Evolutionary conservation across 2,888 invertebrate genomes (phyloP).

Genomic region (Euspilapteryx auroguttella): DNA sequence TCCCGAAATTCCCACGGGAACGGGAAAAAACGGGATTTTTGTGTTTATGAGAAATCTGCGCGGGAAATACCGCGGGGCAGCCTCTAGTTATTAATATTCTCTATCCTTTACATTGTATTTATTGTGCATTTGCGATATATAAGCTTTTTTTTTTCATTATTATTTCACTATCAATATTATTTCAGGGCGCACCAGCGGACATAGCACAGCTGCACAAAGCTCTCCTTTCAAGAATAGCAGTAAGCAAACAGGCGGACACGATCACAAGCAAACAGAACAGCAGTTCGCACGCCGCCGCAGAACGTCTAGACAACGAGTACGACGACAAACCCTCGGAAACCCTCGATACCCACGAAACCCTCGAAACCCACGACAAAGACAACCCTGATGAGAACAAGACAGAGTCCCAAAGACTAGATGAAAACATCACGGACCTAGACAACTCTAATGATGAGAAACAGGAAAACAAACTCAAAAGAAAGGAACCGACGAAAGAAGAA

Average conservation of each 20-base stretch:
- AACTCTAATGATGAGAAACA: slow-evolving; percentile 19
- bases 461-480: slow-evolving; percentile 30
- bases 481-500: slow-evolving; percentile 32
- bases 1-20: too few relatives aligned
- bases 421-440: slow-evolving; percentile 14
- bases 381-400: neutral
- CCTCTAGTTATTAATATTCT: too few relatives aligned
- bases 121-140: too few relatives aligned
- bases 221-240: slow-evolving; percentile 27
- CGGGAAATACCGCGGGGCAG: too few relatives aligned
- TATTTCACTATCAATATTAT: too few relatives aligned
- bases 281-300: slow-evolving; percentile 30
- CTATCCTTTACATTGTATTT: too few relatives aligned
- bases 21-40: too few relatives aligned
- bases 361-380: slow-evolving; percentile 8
- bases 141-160: too few relatives aligned
- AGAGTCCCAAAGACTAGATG: neutral
- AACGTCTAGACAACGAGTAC: slow-evolving; percentile 25
- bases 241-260: slow-evolving; percentile 17
- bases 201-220: slow-evolving; percentile 35
- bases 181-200: slow-evolving; percentile 40
- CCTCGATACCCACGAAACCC: slow-evolving; percentile 19
- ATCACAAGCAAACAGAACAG: slow-evolving; percentile 13
- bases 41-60: too few relatives aligned
- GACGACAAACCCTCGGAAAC: slow-evolving; percentile 14